Conservation (phyloP, 2,797 vertebrate species). For the Manis pentadactyla region DNA sequence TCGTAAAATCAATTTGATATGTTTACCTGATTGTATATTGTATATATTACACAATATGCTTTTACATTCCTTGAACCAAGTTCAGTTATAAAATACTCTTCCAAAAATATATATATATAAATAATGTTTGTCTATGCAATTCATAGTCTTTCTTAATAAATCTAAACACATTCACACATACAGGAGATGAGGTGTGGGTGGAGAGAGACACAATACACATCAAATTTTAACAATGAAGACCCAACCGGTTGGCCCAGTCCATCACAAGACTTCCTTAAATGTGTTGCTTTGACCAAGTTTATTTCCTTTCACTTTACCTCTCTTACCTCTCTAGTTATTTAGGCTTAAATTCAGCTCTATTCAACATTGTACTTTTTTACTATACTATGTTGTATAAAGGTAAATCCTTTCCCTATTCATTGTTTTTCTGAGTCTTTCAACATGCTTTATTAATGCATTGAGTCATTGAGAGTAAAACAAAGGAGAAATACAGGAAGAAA, state of each 20-base stretch:
- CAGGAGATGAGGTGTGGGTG: too few species aligned
- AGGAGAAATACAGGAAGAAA: too few species aligned
- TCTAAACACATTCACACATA: not conserved
- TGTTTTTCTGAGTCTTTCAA: not conserved
- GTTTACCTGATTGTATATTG: not conserved
- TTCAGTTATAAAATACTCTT: not conserved
- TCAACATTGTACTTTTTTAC: not conserved
- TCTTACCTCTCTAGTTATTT: not conserved
- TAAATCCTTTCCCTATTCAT: not conserved
- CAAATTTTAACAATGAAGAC: not conserved
- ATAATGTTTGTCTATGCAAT: not conserved
- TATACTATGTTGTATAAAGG: not conserved
- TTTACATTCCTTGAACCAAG: not conserved
- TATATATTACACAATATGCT: too few species aligned
- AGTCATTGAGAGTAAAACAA: too few species aligned
- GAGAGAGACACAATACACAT: not conserved
- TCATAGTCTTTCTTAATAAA: not conserved
- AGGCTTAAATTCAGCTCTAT: not conserved
- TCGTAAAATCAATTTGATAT: not conserved
- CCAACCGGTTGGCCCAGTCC: not conserved
- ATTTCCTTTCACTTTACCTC: not conserved
- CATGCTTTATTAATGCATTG: too few species aligned
- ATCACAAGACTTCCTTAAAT: not conserved
- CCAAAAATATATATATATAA: not conserved
- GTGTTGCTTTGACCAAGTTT: not conserved